Evolutionary conservation across 2,113 vertebrate species (phyloP).

Genomic region (Corythoichthys intestinalis): DNA sequence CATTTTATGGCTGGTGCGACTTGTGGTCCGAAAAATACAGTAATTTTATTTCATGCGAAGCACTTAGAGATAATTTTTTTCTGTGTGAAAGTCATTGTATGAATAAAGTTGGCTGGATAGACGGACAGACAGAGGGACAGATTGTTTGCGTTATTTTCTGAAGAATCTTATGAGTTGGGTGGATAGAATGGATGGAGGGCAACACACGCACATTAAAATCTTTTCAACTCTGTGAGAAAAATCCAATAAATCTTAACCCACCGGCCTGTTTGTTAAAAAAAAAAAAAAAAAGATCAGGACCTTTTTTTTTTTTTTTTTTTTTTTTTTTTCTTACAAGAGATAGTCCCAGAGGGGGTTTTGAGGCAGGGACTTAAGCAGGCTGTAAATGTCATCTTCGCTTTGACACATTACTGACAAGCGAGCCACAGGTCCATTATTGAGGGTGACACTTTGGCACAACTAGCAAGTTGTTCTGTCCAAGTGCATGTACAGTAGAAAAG

Average conservation of each 20-base stretch:
- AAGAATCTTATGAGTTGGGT: too few species aligned
- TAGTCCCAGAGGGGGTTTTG: conserved; percentile 83
- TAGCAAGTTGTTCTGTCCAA: conserved; percentile 11
- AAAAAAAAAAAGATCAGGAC: conserved; percentile 52
- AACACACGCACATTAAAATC: conserved; percentile 78
- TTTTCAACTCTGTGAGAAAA: conserved; percentile 57
- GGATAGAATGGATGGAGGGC: conserved; percentile 71
- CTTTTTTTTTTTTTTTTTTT: conserved; percentile 21
- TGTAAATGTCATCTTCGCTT: conserved; percentile 97
- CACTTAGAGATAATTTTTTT: too few species aligned
- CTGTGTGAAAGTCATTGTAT: too few species aligned
- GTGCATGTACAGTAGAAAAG: neutral
- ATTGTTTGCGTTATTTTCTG: too few species aligned
- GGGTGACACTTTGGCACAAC: conserved; percentile 46
- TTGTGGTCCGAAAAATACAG: too few species aligned
- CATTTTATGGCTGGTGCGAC: too few species aligned
- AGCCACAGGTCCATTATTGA: conserved; percentile 73
- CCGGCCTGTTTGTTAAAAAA: conserved; percentile 85
- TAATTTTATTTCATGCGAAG: too few species aligned
- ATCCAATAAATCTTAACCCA: conserved; percentile 75
- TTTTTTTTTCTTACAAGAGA: conserved; percentile 84
- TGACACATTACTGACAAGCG: conserved; percentile 95
- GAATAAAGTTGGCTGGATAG: too few species aligned
- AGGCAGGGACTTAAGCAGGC: conserved; percentile 88
- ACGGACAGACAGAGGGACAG: too few species aligned